Evolutionary conservation across 2,888 invertebrate species (phyloP), one percentile per base, ranked within the genome.

Genomic region (Eupithecia subfuscata): DNA sequence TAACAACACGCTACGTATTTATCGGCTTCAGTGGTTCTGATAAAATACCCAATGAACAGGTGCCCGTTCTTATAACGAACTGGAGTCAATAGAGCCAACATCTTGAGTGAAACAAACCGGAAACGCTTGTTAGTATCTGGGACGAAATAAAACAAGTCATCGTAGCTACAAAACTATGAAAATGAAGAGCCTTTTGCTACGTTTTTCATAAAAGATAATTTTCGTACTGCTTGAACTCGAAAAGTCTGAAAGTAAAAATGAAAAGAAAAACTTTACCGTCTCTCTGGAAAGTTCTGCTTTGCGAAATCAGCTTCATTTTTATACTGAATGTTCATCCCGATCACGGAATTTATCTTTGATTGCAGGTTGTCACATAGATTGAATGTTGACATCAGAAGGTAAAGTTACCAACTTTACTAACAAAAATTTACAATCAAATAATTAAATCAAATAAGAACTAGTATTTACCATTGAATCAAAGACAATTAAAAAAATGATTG

Each of bases 101-200:
- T 74, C 68, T 76, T 80, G 75, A 74, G 75, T 77, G 79, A 83
- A 83, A 83, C 81, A 76, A 82, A 81, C 80, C 80, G 81, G 81
- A 83, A 81, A 75, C 78, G 80, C 80, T 82, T 82, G 82, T 80
- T 82, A 82, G 75, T 78, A 74, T 75, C 67, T 71, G 74, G 73
- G 77, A 70, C 69, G 73, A 34, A 70, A 45, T 60, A 64, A 43
- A 69, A 74, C 48, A 73, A 63, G 69, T 69, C 30, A 69, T 60
- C 11, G 43, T 73, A 37, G 37, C 37, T 40, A 52, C 40, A 16
- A 67, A 71, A 60, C 60, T 34, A 67, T 30, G n/a, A 67, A 48
- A 67, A 71, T 43, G n/a, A 34, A 34, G 64, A 16, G 34, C 30
- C 18, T 64, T 34, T 64, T 34, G 64, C 34, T 64, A 18, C 64